These are phyloP conservation scores for Drosophila paracracens DNA, from an alignment of 2,888 invertebrate species.

Conservation along the genomic window DNA sequence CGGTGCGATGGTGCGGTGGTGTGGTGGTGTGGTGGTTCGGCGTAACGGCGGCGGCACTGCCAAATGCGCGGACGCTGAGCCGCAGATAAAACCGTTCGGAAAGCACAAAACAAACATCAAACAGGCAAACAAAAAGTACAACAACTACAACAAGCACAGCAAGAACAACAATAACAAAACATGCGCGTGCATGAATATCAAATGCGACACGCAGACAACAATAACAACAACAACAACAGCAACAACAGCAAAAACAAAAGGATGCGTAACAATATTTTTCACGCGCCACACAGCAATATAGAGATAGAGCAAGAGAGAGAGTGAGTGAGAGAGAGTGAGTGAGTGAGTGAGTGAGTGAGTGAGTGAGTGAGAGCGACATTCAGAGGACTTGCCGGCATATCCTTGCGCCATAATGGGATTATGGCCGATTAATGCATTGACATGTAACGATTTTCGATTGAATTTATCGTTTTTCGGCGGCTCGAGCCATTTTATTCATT, in stretches of 20 bases:
- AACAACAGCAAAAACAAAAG: slow-evolving; percentile 60
- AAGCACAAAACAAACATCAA: slow-evolving; percentile 82
- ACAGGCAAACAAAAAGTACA: slow-evolving; percentile 78
- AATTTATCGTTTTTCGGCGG: slow-evolving; percentile 84
- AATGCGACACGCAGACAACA: slow-evolving; percentile 68
- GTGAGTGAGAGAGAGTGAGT: slow-evolving; percentile 1
- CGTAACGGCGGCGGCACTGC: slow-evolving; percentile 21
- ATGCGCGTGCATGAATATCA: slow-evolving; percentile 71
- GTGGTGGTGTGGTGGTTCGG: slow-evolving; percentile 18
- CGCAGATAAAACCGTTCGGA: slow-evolving; percentile 81
- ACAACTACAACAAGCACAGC: slow-evolving; percentile 46
- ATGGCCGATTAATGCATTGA: slow-evolving; percentile 86
- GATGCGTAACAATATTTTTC: slow-evolving; percentile 81
- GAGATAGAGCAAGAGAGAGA: slow-evolving; percentile 18
- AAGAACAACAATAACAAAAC: slow-evolving; percentile 65
- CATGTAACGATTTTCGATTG: slow-evolving; percentile 86
- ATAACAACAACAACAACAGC: slow-evolving; percentile 40
- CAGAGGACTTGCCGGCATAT: slow-evolving; percentile 69
- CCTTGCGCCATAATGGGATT: slow-evolving; percentile 85
- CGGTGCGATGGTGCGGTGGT: slow-evolving; percentile 8
- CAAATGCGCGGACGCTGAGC: slow-evolving; percentile 78
- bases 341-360: slow-evolving; percentile 7
- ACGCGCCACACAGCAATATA: slow-evolving; percentile 57
- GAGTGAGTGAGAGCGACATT: slow-evolving; percentile 13
- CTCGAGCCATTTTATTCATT: slow-evolving; percentile 82